Conservation (phyloP, 2,113 vertebrate genomes). For the Zingel zingel region DNA sequence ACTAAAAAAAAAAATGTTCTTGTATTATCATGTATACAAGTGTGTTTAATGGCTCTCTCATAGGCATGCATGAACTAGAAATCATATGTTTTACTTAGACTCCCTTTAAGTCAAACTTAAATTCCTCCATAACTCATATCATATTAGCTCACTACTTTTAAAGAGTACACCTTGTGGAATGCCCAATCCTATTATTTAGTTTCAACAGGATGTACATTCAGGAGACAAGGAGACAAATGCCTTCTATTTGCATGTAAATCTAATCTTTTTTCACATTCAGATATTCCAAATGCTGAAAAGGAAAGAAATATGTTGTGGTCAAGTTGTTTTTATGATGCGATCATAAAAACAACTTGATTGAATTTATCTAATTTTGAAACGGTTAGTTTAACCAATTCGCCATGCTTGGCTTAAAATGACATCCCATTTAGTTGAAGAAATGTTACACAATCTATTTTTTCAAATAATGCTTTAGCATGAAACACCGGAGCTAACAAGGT, state of each 20-base stretch:
- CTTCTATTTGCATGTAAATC: not conserved
- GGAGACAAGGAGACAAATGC: not conserved
- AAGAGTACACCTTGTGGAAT: not conserved
- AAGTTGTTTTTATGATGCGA: not conserved
- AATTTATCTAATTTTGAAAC: not conserved
- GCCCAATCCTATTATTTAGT: not conserved
- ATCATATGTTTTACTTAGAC: not conserved
- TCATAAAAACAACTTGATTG: not conserved
- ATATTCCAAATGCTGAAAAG: not conserved
- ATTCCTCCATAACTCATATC: not conserved
- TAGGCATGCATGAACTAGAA: not conserved
- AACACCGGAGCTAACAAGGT: not conserved
- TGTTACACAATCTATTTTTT: not conserved
- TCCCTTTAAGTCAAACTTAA: no score
- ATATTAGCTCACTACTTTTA: not conserved
- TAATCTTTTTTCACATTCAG: not conserved
- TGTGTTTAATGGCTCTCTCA: not conserved
- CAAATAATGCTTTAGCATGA: not conserved
- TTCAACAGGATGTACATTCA: not conserved
- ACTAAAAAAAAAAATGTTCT: not conserved
- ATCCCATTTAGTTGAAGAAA: not conserved
- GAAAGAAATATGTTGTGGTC: not conserved
- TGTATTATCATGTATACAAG: no score
- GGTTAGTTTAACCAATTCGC: not conserved
- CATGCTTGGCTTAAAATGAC: not conserved